These are phyloP conservation scores for Henricia sp. DNA, from an alignment of 53 echinoderm and acorn worm species.

Conservation along the genomic window DNA sequence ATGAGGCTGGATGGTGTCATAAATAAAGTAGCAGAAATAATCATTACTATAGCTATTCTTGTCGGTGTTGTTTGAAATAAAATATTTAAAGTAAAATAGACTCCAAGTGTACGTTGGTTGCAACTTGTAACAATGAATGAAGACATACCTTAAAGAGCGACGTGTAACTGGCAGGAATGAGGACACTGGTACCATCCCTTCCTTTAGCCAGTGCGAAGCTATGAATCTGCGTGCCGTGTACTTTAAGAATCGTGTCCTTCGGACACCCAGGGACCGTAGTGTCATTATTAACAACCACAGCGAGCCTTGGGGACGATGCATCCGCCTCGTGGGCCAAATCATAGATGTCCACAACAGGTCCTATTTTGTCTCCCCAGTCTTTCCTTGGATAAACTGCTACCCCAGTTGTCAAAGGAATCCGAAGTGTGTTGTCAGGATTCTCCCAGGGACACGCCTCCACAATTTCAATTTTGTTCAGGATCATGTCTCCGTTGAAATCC, in stretches of 20 bases:
- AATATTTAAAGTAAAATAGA: too few species aligned
- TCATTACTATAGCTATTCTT: too few species aligned
- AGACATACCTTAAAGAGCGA: slow-evolving; percentile 39
- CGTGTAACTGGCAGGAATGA: slow-evolving; percentile 21
- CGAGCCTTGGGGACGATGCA: background rate
- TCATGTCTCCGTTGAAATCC: slow-evolving; percentile 26
- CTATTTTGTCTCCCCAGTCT: slow-evolving; percentile 35
- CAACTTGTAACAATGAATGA: too few species aligned
- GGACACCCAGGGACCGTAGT: slow-evolving; percentile 28
- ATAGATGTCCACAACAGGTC: slow-evolving; percentile 22
- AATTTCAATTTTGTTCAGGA: slow-evolving; percentile 32
- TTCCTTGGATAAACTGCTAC: slow-evolving; percentile 23
- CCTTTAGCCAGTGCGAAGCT: slow-evolving; percentile 11
- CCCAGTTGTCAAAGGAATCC: slow-evolving; percentile 10
- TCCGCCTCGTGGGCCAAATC: slow-evolving; percentile 8
- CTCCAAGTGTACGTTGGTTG: too few species aligned
- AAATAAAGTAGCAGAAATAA: background rate
- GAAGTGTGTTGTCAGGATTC: slow-evolving; percentile 3
- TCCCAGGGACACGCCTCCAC: slow-evolving; percentile 46
- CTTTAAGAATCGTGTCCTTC: slow-evolving; percentile 16
- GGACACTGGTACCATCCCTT: background rate
- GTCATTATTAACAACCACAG: slow-evolving; percentile 34
- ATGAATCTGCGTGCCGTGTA: background rate
- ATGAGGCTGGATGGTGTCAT: background rate
- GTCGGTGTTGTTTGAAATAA: too few species aligned